These are phyloP conservation scores for Pseudorhombus dupliciocellatus DNA, from an alignment of 2,113 vertebrate genomes.

Conservation along the genomic window DNA sequence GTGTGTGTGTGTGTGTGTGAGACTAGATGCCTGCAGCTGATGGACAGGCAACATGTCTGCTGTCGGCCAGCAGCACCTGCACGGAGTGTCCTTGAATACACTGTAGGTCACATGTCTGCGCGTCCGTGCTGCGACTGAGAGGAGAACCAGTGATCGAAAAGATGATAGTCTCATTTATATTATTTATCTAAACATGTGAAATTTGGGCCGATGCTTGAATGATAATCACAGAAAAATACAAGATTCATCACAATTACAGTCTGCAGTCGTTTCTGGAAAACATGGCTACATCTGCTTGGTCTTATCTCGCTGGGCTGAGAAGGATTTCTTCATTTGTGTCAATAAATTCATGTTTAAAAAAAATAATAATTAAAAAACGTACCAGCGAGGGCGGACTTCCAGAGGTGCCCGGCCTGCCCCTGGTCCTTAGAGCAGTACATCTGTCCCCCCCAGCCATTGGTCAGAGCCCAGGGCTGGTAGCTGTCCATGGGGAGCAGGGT, in stretches of 20 bases:
- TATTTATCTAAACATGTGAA: too few relatives aligned
- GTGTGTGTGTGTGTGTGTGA: too few relatives aligned
- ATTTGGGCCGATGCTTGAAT: too few relatives aligned
- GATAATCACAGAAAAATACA: too few relatives aligned
- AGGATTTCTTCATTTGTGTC: background rate
- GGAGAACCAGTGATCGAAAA: too few relatives aligned
- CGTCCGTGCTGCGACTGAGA: background rate
- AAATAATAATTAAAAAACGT: slow-evolving; percentile 55
- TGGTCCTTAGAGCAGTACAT: slow-evolving; percentile 95
- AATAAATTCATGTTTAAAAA: background rate
- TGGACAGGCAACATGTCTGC: background rate
- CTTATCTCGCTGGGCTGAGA: background rate
- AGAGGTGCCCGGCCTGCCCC: slow-evolving; percentile 87
- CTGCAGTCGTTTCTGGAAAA: too few relatives aligned
- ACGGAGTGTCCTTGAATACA: background rate
- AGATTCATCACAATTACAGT: too few relatives aligned
- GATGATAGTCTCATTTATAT: too few relatives aligned
- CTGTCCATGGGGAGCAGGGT: slow-evolving; percentile 89
- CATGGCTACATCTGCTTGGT: too few relatives aligned
- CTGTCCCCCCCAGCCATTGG: slow-evolving; percentile 89
- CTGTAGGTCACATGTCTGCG: background rate
- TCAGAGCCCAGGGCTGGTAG: slow-evolving; percentile 92
- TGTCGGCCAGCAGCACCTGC: background rate
- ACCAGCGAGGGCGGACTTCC: slow-evolving; percentile 93
- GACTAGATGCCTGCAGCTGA: background rate